Base-by-base conservation (phyloP, 2,797 vertebrate genomes). In the Cirrhinus mrigala region DNA sequence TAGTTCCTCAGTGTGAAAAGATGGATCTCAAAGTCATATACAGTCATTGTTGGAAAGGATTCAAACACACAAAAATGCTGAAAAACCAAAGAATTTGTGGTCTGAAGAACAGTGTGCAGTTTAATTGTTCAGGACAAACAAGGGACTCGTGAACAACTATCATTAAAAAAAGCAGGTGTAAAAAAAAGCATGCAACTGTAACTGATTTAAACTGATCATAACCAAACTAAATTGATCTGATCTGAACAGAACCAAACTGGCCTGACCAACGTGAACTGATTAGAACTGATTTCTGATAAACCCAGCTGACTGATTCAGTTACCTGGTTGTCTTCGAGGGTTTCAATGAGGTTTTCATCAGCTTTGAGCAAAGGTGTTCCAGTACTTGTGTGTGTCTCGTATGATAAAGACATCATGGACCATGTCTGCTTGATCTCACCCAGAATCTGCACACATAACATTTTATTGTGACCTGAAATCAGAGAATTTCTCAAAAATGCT, bases 271-370 rank as follows among this genome's bases (percentile, higher is more conserved):
- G 46, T 73, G 11, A 74, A 54, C 5, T 37, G 16, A 81, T 3
- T 20, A 1, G 22, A 40, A 24, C 11, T 33, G 27, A 15, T 48
- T 70, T 52, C 22, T 22, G 9, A 33, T 48, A 52, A 68, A 52
- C 24, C 7, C 18, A 48, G 4, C 16, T 62, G 46, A 68, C 3
- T 9, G 44, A 52, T 70, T 5, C 12, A 40, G 48, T 48, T 70
- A 95, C 94, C 93, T 96, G 95, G 88, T 95, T 95, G 87, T 96
- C 94, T 90, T 97, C 95, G 75, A 95, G 89, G 0, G 94, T 96
- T 88, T 97, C 96, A 10, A 97, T 96, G 20, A 96, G 93, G 87
- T 94, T 96, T 89, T 96, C 95, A 85, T 96, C 94, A 44, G 96
- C 93, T 91, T 95, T 95, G 37, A 95, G 93, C 70, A 96, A 92